phyloP scores from a whole-genome alignment of 2,888 invertebrate genomes.

The Himalopsyche anomala region DNA sequence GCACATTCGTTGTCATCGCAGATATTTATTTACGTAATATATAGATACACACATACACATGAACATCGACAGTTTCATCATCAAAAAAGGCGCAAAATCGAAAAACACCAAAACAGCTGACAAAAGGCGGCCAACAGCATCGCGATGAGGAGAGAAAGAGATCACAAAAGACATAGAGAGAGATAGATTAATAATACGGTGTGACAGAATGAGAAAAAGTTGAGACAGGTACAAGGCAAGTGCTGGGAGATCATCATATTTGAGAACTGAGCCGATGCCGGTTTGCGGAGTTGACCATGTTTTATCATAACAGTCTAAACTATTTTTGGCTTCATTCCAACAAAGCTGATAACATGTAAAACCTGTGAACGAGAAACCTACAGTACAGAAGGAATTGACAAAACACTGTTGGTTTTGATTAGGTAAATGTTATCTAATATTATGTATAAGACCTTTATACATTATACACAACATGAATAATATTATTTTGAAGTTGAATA shows the following conservation, averaged over 20 bases:
- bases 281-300: neutral
- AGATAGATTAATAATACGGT: conserved; percentile 38
- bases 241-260: conserved; percentile 42
- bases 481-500: too few relatives aligned
- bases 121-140: conserved; percentile 32
- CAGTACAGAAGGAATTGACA: too few relatives aligned
- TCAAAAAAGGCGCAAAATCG: conserved; percentile 40
- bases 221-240: conserved; percentile 40
- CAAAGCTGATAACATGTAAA: too few relatives aligned
- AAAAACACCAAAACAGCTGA: conserved; percentile 29
- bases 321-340: too few relatives aligned
- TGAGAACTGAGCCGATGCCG: neutral
- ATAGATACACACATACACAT: conserved; percentile 16
- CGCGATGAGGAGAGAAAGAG: conserved; percentile 29
- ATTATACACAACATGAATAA: too few relatives aligned
- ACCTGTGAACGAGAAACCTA: too few relatives aligned
- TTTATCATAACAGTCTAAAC: too few relatives aligned
- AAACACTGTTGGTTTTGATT: too few relatives aligned
- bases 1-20: conserved; percentile 7
- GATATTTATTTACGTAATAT: neutral
- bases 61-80: conserved; percentile 23
- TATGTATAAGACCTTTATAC: too few relatives aligned
- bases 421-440: too few relatives aligned
- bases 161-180: conserved; percentile 41
- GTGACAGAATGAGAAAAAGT: conserved; percentile 43